Conservation (phyloP, 2,888 invertebrate species). For the Agriopis marginaria region DNA sequence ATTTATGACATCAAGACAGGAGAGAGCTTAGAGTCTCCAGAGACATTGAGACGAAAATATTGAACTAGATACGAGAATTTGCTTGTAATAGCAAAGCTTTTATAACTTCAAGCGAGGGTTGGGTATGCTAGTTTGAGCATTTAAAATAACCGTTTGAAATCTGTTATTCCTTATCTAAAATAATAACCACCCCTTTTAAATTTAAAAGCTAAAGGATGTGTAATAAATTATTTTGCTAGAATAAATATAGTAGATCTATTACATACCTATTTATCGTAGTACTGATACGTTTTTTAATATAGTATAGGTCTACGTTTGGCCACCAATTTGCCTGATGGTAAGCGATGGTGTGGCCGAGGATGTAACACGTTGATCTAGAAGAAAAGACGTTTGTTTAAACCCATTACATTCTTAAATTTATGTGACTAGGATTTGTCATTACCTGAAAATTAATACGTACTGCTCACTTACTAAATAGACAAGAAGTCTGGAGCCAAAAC, state of each 20-base stretch:
- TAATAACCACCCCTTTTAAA: background rate
- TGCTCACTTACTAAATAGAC: no score
- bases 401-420: no score
- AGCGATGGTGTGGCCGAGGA: no score
- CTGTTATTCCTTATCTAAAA: background rate
- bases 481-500: no score
- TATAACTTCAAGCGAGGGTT: background rate
- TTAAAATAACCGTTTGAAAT: background rate
- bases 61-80: background rate
- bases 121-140: background rate
- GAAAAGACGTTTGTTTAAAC: no score
- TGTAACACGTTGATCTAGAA: no score
- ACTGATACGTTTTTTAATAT: no score
- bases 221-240: background rate
- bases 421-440: no score
- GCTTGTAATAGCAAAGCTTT: background rate
- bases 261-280: no score
- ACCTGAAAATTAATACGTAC: no score
- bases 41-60: slow-evolving; percentile 14
- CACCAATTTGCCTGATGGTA: no score
- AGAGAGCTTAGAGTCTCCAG: slow-evolving; percentile 1
- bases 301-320: no score
- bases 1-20: slow-evolving; percentile 5
- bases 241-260: background rate
- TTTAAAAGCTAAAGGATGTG: background rate